Base-by-base conservation (phyloP, 2,113 vertebrate genomes). In the Alligator sinensis region DNA sequence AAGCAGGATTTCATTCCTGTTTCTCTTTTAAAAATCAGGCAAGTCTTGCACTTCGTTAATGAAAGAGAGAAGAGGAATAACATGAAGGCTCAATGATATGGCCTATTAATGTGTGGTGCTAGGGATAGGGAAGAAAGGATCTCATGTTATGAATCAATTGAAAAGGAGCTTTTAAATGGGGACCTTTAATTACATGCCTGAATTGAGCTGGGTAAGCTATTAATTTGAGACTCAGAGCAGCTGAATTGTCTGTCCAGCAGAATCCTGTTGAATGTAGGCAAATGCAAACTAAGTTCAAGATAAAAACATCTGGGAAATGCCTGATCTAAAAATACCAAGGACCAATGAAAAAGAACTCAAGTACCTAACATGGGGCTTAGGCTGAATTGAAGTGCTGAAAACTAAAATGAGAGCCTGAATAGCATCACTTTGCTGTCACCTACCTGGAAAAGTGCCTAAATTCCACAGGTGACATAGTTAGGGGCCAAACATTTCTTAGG, bases 151-250 rank as follows among this genome's bases (percentile, higher is more conserved):
- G 91, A 95, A 95, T 94, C 86, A 94, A 87, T 90, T 82, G 74
- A 95, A 94, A 97, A 78, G 60, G 28, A 89, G 64, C 91, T 92
- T 92, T 90, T 89, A 82, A 92, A 84, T 77, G 74, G n/a, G 3
- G 1, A 76, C 58, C 38, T 79, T 91, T 96, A 94, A 96, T 96
- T 96, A 89, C 84, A 87, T 89, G 92, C 96, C 87, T 91, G 95
- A 93, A 61, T 27, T 94, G 88, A 82, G 68, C 21, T 85, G 30
- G 85, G 28, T 79, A 9, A 58, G 84, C 85, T 81, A 63, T 25
- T 96, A 21, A 58, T 76, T 55, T 62, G 22, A 38, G n/a, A 79
- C 34, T 59, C 81, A 93, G 77, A 84, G 80, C 60, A 91, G 84
- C 47, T 62, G 60, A 1, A 9, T 77, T 74, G 34, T 24, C 4